Conservation (phyloP, 2,113 vertebrate species). For the Ornithorhynchus anatinus region DNA sequence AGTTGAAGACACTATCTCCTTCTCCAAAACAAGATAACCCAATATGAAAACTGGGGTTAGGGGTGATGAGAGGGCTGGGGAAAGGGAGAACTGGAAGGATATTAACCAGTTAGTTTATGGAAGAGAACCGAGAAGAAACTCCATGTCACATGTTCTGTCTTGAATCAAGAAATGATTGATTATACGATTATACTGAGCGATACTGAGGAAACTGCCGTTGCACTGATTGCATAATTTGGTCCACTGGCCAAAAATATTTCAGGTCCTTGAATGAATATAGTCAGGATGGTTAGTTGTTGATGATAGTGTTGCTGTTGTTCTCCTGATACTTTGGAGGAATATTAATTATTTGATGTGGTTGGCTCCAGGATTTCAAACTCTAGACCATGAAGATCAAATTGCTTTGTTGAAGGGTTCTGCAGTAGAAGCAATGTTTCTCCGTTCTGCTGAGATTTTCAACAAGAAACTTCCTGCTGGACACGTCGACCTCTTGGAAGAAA, state of each 20-base stretch:
- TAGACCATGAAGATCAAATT: conserved; percentile 98
- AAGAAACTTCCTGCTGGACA: conserved; percentile 87
- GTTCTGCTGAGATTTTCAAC: conserved; percentile 93
- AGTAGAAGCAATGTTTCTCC: conserved; percentile 97
- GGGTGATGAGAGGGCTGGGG: neutral
- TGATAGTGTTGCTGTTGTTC: too few relatives aligned
- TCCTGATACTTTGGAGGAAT: too few relatives aligned
- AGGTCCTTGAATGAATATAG: too few relatives aligned
- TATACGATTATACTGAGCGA: too few relatives aligned
- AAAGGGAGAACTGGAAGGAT: neutral
- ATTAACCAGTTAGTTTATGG: neutral
- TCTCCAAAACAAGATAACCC: conserved; percentile 28
- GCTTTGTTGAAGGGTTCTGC: conserved; percentile 96
- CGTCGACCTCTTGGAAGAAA: conserved; percentile 85
- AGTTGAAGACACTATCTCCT: neutral
- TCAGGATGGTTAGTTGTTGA: too few relatives aligned
- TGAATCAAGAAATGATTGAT: conserved; percentile 12
- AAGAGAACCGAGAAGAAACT: neutral
- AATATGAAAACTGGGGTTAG: neutral
- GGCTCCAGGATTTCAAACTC: conserved; percentile 87
- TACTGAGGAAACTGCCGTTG: too few relatives aligned
- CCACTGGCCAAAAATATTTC: too few relatives aligned
- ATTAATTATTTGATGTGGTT: too few relatives aligned
- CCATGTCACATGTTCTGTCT: conserved; percentile 1
- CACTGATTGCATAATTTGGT: too few relatives aligned